Conservation (phyloP, 2,797 vertebrate genomes). For the Clarias pachynema region DNA sequence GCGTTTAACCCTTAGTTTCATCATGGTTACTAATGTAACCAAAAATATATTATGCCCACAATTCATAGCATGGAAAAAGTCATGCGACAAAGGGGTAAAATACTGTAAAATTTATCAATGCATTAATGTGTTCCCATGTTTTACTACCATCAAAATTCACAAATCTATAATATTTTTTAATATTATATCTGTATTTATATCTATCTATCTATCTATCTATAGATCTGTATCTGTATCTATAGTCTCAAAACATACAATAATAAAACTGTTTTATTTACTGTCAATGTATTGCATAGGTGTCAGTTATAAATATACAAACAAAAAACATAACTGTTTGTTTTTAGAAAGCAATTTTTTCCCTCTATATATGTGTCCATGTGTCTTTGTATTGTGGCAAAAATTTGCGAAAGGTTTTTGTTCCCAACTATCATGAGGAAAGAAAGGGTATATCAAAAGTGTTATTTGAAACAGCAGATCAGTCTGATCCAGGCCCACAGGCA, state of each 20-base stretch:
- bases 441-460: neutral
- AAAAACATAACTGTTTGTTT: neutral
- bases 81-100: no score
- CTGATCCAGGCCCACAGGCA: neutral
- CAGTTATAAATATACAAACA: neutral
- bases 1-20: neutral
- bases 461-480: neutral
- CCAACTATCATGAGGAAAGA: neutral
- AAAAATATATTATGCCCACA: no score
- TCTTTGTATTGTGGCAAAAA: neutral
- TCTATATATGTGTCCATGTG: constrained; percentile 3
- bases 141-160: neutral
- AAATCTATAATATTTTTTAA: neutral
- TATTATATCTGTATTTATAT: no score
- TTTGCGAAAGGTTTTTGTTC: neutral
- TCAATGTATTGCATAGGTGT: neutral
- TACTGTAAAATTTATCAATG: neutral
- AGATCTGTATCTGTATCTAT: neutral
- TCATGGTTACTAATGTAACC: no score
- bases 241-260: neutral
- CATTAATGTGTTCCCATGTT: no score
- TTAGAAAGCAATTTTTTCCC: neutral
- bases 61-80: no score
- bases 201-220: no score
- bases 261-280: neutral